phyloP scores from a whole-genome alignment of 2,888 invertebrate species.

The Dynastes maya region DNA sequence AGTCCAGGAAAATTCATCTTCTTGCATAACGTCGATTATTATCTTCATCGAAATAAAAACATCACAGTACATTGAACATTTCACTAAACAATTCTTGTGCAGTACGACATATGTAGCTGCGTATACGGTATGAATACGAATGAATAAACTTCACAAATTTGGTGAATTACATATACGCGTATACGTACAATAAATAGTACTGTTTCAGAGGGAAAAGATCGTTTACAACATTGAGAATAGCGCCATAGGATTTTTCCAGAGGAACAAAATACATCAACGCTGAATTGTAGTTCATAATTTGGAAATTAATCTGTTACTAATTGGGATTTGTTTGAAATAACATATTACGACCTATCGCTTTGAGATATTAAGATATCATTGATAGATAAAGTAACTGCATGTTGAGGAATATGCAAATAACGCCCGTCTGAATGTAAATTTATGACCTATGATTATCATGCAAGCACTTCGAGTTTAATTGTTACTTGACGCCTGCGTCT shows the following conservation, averaged over 20 bases:
- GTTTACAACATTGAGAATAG: not conserved
- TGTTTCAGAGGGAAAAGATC: not conserved
- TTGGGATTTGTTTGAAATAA: constrained; percentile 14
- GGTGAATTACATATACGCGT: not conserved
- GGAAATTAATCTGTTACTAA: constrained; percentile 30
- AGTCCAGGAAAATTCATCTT: constrained; percentile 45
- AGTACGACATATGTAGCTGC: constrained; percentile 30
- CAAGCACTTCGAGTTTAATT: constrained; percentile 16
- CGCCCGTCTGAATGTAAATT: constrained; percentile 7
- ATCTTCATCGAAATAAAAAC: constrained; percentile 45
- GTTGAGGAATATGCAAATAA: constrained; percentile 22
- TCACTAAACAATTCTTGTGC: constrained; percentile 14
- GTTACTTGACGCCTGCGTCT: constrained; percentile 7
- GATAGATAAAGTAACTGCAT: constrained; percentile 29
- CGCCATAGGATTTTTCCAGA: constrained; percentile 13
- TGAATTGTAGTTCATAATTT: constrained; percentile 9
- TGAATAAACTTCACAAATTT: constrained; percentile 33
- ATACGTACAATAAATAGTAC: not conserved
- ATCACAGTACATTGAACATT: constrained; percentile 16
- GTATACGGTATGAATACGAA: constrained; percentile 25
- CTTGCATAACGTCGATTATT: constrained; percentile 48
- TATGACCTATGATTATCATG: constrained; percentile 9
- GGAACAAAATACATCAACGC: not conserved
- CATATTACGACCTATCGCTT: not conserved
- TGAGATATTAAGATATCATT: constrained; percentile 27